These are phyloP conservation scores for Drosophila incognita DNA, from an alignment of 2,888 invertebrate species.

Conservation along the genomic window DNA sequence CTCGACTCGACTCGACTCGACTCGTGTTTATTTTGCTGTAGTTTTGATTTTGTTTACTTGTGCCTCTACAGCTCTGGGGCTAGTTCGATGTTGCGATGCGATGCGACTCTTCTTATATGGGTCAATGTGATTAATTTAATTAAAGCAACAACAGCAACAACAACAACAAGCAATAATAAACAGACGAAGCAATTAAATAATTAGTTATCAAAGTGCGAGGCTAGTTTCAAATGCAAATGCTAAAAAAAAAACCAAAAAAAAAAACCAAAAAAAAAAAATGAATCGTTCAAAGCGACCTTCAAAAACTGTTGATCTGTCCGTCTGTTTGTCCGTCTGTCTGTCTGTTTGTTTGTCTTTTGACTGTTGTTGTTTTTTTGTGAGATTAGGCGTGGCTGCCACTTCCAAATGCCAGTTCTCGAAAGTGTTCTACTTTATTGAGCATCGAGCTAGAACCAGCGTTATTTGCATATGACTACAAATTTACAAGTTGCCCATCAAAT, in stretches of 20 bases:
- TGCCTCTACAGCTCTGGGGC: slow-evolving; percentile 17
- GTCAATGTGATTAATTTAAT: slow-evolving; percentile 54
- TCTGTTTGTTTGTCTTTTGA: not conserved
- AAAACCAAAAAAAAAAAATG: not conserved
- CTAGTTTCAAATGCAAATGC: slow-evolving; percentile 53
- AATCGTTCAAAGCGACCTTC: slow-evolving; percentile 35
- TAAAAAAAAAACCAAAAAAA: slow-evolving; percentile 17
- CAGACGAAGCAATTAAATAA: slow-evolving; percentile 7
- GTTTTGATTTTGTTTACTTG: slow-evolving; percentile 24
- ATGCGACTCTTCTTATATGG: slow-evolving; percentile 33
- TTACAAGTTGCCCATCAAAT: not conserved
- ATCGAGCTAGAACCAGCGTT: not conserved
- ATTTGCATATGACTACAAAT: slow-evolving; percentile 46
- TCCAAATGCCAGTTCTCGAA: slow-evolving; percentile 37
- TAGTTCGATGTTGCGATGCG: not conserved
- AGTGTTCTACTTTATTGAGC: slow-evolving; percentile 41
- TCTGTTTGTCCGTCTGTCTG: slow-evolving; percentile 1
- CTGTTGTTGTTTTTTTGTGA: not conserved
- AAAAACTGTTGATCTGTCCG: slow-evolving; percentile 8
- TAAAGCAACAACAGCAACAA: slow-evolving; percentile 20
- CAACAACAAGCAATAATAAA: slow-evolving; percentile 3
- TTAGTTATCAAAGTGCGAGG: slow-evolving; percentile 42
- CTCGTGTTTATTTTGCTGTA: slow-evolving; percentile 15
- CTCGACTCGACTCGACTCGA: not conserved
- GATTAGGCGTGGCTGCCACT: slow-evolving; percentile 40